phyloP scores from a whole-genome alignment of 2,113 vertebrate species.

The Marmota flaviventris region DNA sequence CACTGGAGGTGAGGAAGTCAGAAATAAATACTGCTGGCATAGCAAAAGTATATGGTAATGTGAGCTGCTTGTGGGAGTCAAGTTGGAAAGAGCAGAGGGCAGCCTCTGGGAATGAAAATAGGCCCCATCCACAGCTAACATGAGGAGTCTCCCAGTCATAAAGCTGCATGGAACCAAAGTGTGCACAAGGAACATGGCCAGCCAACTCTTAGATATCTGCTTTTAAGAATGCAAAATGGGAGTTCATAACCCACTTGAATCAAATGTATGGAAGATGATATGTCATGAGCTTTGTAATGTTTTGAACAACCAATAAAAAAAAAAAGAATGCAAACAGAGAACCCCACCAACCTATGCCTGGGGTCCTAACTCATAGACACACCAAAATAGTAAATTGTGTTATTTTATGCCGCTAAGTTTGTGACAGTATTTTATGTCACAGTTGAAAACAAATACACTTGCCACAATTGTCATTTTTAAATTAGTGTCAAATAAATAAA shows the following conservation, averaged over 20 bases:
- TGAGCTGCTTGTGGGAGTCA: neutral
- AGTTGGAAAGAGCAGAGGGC: neutral
- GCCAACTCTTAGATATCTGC: neutral
- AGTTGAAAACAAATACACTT: neutral
- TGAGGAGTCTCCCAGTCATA: neutral
- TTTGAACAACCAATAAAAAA: too few species aligned
- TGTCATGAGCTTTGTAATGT: too few species aligned
- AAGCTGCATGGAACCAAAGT: neutral
- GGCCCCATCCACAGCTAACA: neutral
- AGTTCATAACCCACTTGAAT: too few species aligned
- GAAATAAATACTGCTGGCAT: neutral
- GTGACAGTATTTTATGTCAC: neutral
- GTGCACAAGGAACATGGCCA: neutral
- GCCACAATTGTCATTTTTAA: neutral
- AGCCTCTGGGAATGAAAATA: neutral
- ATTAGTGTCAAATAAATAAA: neutral
- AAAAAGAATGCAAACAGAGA: neutral
- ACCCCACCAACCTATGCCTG: rapidly evolving
- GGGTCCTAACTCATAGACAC: neutral
- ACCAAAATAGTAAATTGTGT: neutral
- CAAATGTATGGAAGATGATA: too few species aligned
- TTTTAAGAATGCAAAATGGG: neutral
- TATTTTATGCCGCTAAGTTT: neutral
- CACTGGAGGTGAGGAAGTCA: neutral
- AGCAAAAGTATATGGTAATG: neutral